Conservation (phyloP, 2,797 vertebrate species). For the Galago senegalensis region DNA sequence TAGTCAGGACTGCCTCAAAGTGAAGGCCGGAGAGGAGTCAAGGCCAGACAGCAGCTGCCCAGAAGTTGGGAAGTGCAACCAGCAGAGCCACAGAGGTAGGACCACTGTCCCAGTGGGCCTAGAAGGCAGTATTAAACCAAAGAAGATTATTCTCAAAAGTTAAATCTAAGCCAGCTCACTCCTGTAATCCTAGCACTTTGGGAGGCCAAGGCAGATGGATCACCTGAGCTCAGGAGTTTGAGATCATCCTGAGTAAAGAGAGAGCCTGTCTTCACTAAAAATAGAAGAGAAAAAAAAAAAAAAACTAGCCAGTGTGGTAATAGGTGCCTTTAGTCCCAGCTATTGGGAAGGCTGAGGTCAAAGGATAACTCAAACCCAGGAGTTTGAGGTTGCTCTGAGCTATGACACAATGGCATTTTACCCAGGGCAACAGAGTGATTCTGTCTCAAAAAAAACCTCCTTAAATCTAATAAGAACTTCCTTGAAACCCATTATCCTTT, state of each 20-base stretch:
- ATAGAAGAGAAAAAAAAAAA: too few species aligned
- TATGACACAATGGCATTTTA: too few species aligned
- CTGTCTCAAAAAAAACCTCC: neutral
- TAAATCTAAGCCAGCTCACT: neutral
- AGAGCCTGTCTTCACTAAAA: too few species aligned
- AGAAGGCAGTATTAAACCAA: neutral
- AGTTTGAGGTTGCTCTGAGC: too few species aligned
- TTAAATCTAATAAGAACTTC: neutral
- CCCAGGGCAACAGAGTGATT: too few species aligned
- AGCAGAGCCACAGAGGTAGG: neutral
- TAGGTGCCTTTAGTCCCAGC: too few species aligned
- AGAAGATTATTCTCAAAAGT: constrained; percentile 8
- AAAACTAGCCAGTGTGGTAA: too few species aligned
- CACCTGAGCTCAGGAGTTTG: too few species aligned
- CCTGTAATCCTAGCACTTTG: neutral
- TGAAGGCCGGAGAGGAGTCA: neutral
- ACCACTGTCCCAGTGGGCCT: neutral
- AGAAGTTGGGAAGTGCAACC: neutral
- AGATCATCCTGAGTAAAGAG: too few species aligned
- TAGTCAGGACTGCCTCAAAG: neutral
- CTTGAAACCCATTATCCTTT: neutral
- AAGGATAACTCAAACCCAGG: too few species aligned
- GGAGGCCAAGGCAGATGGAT: too few species aligned
- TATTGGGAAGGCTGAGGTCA: too few species aligned
- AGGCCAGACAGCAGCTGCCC: neutral